Conservation (phyloP, 2,113 vertebrate genomes). For the Oncorhynchus keta region DNA sequence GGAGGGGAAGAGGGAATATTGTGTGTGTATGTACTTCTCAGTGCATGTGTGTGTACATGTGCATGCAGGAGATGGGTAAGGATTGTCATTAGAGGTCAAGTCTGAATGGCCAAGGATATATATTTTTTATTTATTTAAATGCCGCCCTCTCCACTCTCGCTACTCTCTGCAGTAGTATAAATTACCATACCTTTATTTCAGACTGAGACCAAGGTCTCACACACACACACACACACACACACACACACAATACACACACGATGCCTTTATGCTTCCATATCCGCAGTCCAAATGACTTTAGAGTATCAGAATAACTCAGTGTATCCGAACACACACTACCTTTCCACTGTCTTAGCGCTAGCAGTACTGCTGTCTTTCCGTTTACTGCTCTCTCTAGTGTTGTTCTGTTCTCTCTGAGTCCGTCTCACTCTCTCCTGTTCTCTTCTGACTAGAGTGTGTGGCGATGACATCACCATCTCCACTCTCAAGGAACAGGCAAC, state of each 20-base stretch:
- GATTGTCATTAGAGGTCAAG: neutral
- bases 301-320: no score
- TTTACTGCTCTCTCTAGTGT: conserved; percentile 8
- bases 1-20: no score
- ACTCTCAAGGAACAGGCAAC: neutral
- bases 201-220: no score
- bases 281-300: conserved; percentile 12
- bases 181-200: no score
- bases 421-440: neutral
- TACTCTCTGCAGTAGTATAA: no score
- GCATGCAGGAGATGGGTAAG: neutral
- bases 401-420: neutral
- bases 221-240: conserved; percentile 13
- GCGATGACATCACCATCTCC: neutral
- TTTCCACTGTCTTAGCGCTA: no score
- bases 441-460: neutral
- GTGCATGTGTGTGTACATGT: neutral
- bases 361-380: conserved; percentile 47
- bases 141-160: no score
- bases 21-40: neutral
- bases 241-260: neutral
- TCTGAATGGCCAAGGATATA: no score
- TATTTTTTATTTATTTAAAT: neutral
- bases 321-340: no score
- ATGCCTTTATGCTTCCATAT: neutral